phyloP scores from a whole-genome alignment of 2,888 invertebrate genomes.

The Thalpophila matura region DNA sequence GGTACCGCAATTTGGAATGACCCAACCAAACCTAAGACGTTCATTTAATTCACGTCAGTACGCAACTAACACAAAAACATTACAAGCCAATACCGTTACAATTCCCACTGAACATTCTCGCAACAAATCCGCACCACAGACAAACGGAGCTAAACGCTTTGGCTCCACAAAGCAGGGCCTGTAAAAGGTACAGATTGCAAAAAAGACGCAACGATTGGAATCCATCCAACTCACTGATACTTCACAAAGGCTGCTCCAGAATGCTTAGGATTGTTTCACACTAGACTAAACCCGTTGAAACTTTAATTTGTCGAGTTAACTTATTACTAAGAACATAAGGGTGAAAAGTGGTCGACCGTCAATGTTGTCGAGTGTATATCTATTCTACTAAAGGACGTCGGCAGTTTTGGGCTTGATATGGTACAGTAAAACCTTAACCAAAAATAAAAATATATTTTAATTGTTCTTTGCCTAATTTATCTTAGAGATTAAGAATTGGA shows the following conservation, averaged over 20 bases:
- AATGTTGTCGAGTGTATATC: too few species aligned
- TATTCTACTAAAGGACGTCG: too few species aligned
- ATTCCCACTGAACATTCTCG: background rate
- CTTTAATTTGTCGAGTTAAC: constrained; percentile 29
- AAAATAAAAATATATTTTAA: too few species aligned
- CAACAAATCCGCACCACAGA: background rate
- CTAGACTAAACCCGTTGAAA: constrained; percentile 11
- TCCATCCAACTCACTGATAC: constrained; percentile 12
- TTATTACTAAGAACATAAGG: constrained; percentile 5
- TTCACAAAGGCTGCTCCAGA: constrained; percentile 30
- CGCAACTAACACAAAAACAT: background rate
- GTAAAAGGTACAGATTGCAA: constrained; percentile 8
- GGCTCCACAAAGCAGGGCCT: background rate
- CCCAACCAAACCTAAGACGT: too few species aligned
- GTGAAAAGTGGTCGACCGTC: too few species aligned
- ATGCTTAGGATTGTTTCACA: constrained; percentile 34
- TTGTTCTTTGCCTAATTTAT: too few species aligned
- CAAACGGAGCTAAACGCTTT: background rate
- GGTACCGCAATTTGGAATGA: too few species aligned
- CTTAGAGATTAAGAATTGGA: too few species aligned
- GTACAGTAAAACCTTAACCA: too few species aligned
- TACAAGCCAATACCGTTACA: background rate
- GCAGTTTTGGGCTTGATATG: too few species aligned
- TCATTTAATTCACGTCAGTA: too few species aligned
- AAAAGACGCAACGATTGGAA: constrained; percentile 21